Conservation (phyloP, 1,140 invertebrate genomes). For the Scaptodrosophila lebanonensis region DNA sequence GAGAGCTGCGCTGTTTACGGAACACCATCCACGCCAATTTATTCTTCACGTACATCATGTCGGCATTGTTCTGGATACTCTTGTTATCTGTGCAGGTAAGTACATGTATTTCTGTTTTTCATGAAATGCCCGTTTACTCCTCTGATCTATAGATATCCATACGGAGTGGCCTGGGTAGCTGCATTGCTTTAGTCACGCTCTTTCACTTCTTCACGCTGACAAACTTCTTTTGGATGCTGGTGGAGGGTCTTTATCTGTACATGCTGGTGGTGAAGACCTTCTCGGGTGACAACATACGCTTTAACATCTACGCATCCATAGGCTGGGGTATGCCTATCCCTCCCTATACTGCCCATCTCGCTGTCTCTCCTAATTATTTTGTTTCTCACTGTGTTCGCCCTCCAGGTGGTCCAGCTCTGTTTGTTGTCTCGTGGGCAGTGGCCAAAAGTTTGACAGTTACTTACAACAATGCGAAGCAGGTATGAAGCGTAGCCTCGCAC, state of each 20-base stretch:
- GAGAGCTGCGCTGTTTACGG: constrained; percentile 92
- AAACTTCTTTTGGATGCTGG: constrained; percentile 99
- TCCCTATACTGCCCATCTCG: not conserved
- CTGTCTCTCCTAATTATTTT: constrained; percentile 34
- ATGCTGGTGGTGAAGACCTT: constrained; percentile 95
- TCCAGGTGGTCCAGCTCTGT: constrained; percentile 83
- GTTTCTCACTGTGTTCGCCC: not conserved
- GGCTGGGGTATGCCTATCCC: constrained; percentile 92
- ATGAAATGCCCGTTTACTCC: not conserved
- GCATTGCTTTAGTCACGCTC: constrained; percentile 85
- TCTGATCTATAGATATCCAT: constrained; percentile 58
- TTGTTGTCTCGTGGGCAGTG: constrained; percentile 84
- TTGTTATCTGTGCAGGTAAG: constrained; percentile 72
- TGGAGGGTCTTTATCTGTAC: constrained; percentile 96
- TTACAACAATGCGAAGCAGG: constrained; percentile 48
- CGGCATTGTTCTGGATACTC: constrained; percentile 75
- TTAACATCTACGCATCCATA: constrained; percentile 90
- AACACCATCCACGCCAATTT: constrained; percentile 86
- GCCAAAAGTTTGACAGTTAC: constrained; percentile 80
- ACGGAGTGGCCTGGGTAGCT: constrained; percentile 79
- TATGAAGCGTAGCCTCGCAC: constrained; percentile 6
- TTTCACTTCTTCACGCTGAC: constrained; percentile 94
- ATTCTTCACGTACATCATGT: constrained; percentile 77
- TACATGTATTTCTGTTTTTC: not conserved
- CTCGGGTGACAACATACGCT: constrained; percentile 92